Conservation (phyloP, 1,140 invertebrate genomes). For the Brachionus plicatilis region DNA sequence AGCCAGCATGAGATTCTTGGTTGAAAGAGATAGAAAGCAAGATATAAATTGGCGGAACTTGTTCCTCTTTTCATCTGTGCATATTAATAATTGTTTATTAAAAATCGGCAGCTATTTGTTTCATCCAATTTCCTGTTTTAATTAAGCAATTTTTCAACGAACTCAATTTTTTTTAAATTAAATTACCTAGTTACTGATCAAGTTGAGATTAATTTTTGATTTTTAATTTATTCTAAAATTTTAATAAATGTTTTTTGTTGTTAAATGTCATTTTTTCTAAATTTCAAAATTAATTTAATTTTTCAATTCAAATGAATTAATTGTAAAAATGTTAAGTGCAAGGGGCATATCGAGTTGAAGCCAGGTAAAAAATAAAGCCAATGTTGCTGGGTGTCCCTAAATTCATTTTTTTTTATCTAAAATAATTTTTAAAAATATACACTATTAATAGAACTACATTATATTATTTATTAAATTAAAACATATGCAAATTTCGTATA, state of each 20-base stretch:
- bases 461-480: no score
- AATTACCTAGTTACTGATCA: not conserved
- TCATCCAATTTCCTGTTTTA: not conserved
- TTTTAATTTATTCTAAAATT: not conserved
- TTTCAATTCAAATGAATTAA: no score
- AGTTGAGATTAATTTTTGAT: not conserved
- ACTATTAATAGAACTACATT: no score
- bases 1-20: not conserved
- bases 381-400: no score
- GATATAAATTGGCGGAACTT: conserved; percentile 1
- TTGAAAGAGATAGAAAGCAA: not conserved
- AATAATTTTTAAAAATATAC: no score
- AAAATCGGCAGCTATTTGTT: not conserved
- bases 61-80: not conserved
- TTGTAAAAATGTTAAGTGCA: no score
- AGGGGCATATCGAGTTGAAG: no score
- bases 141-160: not conserved
- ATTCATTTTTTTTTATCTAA: no score
- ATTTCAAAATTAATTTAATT: not conserved
- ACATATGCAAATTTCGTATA: no score
- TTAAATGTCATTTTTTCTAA: not conserved
- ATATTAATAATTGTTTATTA: not conserved
- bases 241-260: no score
- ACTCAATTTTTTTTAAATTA: not conserved
- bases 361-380: no score